phyloP scores from a whole-genome alignment of 2,113 vertebrate species.

The Orcinus orca region DNA sequence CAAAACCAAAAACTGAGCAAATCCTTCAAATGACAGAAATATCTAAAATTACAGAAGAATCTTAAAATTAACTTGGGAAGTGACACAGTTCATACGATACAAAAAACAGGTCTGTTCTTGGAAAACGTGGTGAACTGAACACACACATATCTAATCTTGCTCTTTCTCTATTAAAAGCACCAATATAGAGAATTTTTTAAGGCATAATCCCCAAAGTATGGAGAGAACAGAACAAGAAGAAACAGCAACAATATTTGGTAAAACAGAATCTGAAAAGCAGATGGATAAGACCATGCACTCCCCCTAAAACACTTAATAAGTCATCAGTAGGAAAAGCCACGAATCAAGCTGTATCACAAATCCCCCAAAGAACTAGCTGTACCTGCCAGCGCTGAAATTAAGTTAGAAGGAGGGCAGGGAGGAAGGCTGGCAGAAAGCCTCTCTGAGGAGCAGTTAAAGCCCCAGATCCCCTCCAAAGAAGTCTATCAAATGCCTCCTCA shows the following conservation, averaged over 20 bases:
- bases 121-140: background rate
- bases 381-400: background rate
- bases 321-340: background rate
- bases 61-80: conserved; percentile 21
- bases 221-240: background rate
- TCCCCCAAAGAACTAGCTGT: background rate
- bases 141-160: background rate
- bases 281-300: background rate
- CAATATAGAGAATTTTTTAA: background rate
- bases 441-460: background rate
- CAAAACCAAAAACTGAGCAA: background rate
- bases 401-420: background rate
- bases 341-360: background rate
- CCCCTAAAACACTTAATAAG: background rate
- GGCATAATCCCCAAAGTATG: background rate
- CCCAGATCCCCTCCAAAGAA: background rate
- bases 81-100: background rate
- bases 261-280: background rate
- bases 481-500: background rate
- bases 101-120: background rate
- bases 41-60: background rate
- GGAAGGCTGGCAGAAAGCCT: background rate
- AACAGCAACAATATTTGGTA: background rate
- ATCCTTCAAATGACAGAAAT: conserved; percentile 12
- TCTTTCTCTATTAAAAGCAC: conserved; percentile 11